A percentile compares a stretch with the other conserved stretches of the same genome.
Evolutionary conservation across 2,113 vertebrate genomes (phyloP).

Genomic region (Erythrolamprus reginae): DNA sequence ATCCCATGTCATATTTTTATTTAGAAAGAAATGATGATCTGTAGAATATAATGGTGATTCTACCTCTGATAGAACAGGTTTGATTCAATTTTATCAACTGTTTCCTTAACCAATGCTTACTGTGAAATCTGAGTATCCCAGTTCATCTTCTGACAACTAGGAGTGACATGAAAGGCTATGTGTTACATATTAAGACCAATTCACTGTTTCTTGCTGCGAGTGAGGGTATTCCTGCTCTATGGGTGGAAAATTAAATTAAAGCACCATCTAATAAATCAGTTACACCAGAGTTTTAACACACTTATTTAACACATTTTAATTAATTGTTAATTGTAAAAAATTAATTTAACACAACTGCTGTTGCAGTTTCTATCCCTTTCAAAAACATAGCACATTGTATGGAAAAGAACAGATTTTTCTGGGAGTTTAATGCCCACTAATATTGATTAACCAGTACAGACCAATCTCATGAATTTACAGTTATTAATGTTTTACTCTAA

Average conservation of each 20-base stretch:
- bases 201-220: background rate
- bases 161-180: background rate
- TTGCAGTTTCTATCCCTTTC: slow-evolving; percentile 3
- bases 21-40: slow-evolving; percentile 15
- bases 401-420: background rate
- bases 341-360: too few relatives aligned
- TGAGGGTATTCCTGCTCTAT: background rate
- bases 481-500: background rate
- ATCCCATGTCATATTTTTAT: slow-evolving; percentile 3
- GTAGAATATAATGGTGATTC: slow-evolving; percentile 33
- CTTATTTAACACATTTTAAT: too few relatives aligned
- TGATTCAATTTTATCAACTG: slow-evolving; percentile 16
- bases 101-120: slow-evolving; percentile 17
- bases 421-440: background rate
- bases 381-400: background rate
- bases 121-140: slow-evolving; percentile 12
- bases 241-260: background rate
- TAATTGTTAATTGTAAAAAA: too few relatives aligned
- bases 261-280: background rate
- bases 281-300: background rate
- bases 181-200: slow-evolving; percentile 3
- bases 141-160: background rate
- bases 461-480: background rate
- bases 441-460: background rate
- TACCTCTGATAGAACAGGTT: slow-evolving; percentile 29